Evolutionary conservation across 1,140 invertebrate species (phyloP), one percentile per base, ranked within the genome.

Genomic region (Heliconius eleuchia): DNA sequence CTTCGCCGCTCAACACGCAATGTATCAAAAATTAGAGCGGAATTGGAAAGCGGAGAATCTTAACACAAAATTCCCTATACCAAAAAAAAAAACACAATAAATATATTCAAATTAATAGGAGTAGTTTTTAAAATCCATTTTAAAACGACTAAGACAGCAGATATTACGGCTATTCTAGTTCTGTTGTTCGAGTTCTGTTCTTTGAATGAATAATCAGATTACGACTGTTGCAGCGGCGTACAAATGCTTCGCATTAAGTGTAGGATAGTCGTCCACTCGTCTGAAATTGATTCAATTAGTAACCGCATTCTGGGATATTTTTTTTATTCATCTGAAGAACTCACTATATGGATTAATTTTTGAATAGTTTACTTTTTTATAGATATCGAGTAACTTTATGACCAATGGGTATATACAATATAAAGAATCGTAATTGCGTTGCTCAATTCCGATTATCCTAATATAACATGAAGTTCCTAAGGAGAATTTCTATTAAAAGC

Each of bases 201-300:
- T 86, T 83, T 84, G 79, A 84, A 83, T 82, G 79, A 66, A 83
- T 84, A 87, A 87, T 87, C 77, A 80, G 82, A 87, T 84, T 83
- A 82, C 76, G 76, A 80, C 55, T 78, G 77, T 87, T 83, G 85
- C 85, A 82, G 84, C 81, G 80, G 82, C 80, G 77, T 81, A 84
- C 78, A 79, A 85, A 82, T 84, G 84, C 83, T 88, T 79, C 74
- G 83, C 81, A 89, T 89, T 90, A 89, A 91, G 86, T 89, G 85
- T 89, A 89, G 89, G 84, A 90, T 91, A 89, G 84, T 86, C 83
- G 80, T 84, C 86, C 84, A 86, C 84, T 87, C 82, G 81, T 85
- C 85, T 84, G 81, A 86, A 80, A 83, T 79, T 79, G 83, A 87
- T 85, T 83, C 74, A 83, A 87, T 87, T 85, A 84, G 80, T 73